Percentiles rank a stretch among this genome's conserved stretches.
These are phyloP conservation scores for Plotosus lineatus DNA, from an alignment of 2,113 vertebrate species.

Conservation along the genomic window DNA sequence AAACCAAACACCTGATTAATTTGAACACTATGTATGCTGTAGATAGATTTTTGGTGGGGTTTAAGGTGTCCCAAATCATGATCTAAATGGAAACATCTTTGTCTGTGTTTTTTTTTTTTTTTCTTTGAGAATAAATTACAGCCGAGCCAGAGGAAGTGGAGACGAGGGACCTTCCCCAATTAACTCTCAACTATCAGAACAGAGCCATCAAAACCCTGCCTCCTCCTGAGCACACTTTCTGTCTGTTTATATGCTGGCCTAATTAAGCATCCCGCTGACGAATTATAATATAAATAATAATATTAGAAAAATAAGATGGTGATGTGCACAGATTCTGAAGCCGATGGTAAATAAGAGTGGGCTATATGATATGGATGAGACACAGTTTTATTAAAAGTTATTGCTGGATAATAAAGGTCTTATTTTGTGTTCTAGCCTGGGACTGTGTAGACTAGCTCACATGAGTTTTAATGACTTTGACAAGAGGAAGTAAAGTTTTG, in stretches of 20 bases:
- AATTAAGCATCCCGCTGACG: neutral
- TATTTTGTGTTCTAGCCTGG: neutral
- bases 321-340: neutral
- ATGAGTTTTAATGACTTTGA: neutral
- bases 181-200: conserved; percentile 13
- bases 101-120: neutral
- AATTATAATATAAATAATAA: neutral
- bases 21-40: too few relatives aligned
- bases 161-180: conserved; percentile 15
- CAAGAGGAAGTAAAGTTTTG: neutral
- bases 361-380: neutral
- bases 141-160: neutral
- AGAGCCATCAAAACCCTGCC: conserved; percentile 18
- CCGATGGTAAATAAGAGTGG: neutral
- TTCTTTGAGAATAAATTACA: conserved; percentile 3
- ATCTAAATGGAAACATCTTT: neutral
- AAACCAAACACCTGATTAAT: too few relatives aligned
- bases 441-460: neutral
- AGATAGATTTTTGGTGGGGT: too few relatives aligned
- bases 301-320: neutral
- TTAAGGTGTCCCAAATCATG: neutral
- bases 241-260: neutral
- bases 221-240: neutral
- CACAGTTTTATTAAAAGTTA: neutral
- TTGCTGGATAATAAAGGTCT: neutral